Conservation (phyloP, 2,113 vertebrate genomes). For the Thryonomys swinderianus region DNA sequence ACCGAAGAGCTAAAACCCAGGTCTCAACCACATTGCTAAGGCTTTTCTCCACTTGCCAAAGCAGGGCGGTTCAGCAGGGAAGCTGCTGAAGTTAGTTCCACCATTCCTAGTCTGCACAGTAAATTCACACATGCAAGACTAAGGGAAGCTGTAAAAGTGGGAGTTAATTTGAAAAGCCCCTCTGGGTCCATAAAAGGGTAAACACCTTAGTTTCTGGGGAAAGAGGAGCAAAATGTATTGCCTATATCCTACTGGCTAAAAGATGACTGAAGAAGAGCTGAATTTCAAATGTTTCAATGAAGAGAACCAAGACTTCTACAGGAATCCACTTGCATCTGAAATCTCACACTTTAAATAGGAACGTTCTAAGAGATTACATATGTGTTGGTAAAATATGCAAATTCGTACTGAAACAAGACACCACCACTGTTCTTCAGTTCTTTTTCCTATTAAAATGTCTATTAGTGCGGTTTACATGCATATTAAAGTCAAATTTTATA, state of each 20-base stretch:
- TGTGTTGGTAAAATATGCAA: constrained; percentile 37
- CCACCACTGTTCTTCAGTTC: constrained; percentile 70
- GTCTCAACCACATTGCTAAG: constrained; percentile 1
- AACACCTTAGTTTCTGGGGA: constrained; percentile 43
- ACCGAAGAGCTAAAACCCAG: constrained; percentile 23
- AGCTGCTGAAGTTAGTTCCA: background rate
- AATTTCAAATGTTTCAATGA: constrained; percentile 36
- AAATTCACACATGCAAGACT: constrained; percentile 11
- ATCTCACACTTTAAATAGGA: constrained; percentile 15
- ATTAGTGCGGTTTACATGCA: constrained; percentile 71
- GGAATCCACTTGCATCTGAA: constrained; percentile 40
- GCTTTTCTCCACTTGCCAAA: constrained; percentile 21
- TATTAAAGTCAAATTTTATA: constrained; percentile 72
- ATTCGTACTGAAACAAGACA: constrained; percentile 74
- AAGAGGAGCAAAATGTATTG: constrained; percentile 47
- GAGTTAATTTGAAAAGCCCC: constrained; percentile 59
- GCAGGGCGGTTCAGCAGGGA: background rate
- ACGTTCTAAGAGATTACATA: constrained; percentile 19
- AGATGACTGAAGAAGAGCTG: background rate
- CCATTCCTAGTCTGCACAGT: background rate
- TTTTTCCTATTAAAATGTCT: constrained; percentile 78
- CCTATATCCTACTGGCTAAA: background rate
- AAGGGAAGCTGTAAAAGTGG: constrained; percentile 40
- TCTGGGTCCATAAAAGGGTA: constrained; percentile 47
- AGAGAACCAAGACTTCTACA: background rate